Base-by-base conservation (phyloP, 1,140 invertebrate species). In the Aphis gossypii region DNA sequence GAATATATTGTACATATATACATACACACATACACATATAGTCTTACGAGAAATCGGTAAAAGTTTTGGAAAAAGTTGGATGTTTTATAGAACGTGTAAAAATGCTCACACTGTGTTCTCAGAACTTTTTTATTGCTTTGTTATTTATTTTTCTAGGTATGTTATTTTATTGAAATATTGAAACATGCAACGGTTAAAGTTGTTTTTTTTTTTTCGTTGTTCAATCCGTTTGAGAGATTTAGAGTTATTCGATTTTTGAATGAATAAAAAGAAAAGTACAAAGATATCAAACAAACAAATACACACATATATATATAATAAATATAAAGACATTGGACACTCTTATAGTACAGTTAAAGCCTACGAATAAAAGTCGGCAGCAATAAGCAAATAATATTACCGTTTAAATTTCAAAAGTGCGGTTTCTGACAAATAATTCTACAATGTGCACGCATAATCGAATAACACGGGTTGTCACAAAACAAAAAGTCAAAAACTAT, bases 91-190 rank as follows among this genome's bases (percentile, higher is more conserved):
- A 20, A 90, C 35, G 88, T 60, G 88, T 90, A 60, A 90, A 90
- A 90, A 90, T 60, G 88, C 48, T 89, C 87, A 54, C 48, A 54
- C n/a, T 90, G 88, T 60, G 88, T 90, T 41, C 38, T 90, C n/a
- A 38, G 41, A 90, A 90, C 51, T 90, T 90, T 90, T 90, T 41
- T 89, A 54, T 60, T 60, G 51, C 88, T 60, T 41, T 56, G 35
- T 90, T 90, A 60, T 90, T 90, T 56, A 38, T 90, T 60, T 60
- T 90, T 14, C 38, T 90, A 89, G 46, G 48, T 38, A 89, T 11
- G 48, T 89, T 88, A 54, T 89, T 89, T 89, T 89, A 89, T 89
- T 89, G 87, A 51, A 89, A 89, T 89, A 89, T 89, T 89, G 87
- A 35, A 89, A 89, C 48, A 35, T 14, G n/a, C 48, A 51, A 21